These are phyloP conservation scores for Flexamia atlantica DNA, from an alignment of 2,888 invertebrate species.

Conservation along the genomic window DNA sequence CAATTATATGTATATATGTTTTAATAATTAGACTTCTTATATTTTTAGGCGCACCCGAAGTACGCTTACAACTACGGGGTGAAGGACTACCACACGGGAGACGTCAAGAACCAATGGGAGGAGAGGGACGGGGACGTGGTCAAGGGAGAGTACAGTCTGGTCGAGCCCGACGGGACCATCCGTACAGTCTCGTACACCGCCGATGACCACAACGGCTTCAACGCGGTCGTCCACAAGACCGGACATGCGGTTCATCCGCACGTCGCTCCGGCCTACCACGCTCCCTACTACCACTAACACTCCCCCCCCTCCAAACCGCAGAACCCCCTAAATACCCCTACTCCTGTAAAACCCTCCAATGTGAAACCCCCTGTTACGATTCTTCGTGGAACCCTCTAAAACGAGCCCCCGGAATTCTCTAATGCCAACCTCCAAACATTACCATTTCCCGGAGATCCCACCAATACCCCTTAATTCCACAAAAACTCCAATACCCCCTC, in stretches of 20 bases:
- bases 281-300: constrained; percentile 45
- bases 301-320: neutral
- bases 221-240: constrained; percentile 70
- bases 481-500: too few species aligned
- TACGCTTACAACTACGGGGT: constrained; percentile 70
- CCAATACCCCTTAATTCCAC: too few species aligned
- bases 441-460: neutral
- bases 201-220: constrained; percentile 71
- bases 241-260: constrained; percentile 69
- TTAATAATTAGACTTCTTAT: neutral
- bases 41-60: constrained; percentile 69
- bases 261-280: constrained; percentile 40
- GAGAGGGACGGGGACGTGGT: constrained; percentile 70
- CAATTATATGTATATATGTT: too few species aligned
- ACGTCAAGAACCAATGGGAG: constrained; percentile 70
- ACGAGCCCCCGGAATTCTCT: too few species aligned
- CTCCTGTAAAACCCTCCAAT: neutral
- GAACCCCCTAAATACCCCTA: neutral
- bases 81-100: constrained; percentile 70
- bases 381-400: too few species aligned
- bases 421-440: neutral
- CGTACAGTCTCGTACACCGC: constrained; percentile 71
- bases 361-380: neutral
- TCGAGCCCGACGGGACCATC: constrained; percentile 70
- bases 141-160: constrained; percentile 70